A percentile compares a stretch with the other conserved stretches of the same genome.
Conservation (phyloP, 2,797 vertebrate species). For the Bucorvus abyssinicus region DNA sequence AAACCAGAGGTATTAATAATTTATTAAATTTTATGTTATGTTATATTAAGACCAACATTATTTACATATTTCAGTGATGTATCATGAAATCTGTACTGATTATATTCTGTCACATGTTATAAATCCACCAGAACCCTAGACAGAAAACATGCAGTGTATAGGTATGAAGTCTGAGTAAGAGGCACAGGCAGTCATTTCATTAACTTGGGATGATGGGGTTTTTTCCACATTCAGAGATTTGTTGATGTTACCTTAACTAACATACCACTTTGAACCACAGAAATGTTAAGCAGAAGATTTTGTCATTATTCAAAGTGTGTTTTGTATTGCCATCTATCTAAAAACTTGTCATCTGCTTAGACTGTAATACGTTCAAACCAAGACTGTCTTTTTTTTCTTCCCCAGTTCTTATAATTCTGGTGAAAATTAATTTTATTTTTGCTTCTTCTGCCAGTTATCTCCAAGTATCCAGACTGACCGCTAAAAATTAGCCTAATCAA, state of each 20-base stretch:
- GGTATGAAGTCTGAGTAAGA: not conserved
- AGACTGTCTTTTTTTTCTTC: not conserved
- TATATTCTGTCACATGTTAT: not conserved
- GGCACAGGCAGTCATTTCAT: not conserved
- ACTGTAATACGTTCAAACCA: not conserved
- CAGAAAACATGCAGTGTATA: not conserved
- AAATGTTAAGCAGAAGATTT: not conserved
- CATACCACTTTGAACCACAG: not conserved
- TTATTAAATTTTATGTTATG: conserved; percentile 48
- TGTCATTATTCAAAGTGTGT: not conserved
- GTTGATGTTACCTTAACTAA: not conserved
- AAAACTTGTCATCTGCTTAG: not conserved
- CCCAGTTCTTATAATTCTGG: not conserved
- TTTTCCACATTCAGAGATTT: not conserved
- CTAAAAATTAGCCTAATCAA: not conserved
- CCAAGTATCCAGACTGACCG: not conserved
- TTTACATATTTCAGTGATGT: conserved; percentile 15
- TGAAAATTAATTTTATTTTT: not conserved
- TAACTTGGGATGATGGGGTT: not conserved
- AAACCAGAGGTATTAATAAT: conserved; percentile 49
- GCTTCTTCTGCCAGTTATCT: not conserved
- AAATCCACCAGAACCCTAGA: conserved; percentile 15
- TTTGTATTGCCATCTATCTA: not conserved
- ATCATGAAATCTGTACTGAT: not conserved
- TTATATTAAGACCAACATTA: not conserved